Conservation (phyloP, 1,140 invertebrate genomes). For the Eriocheir sinensis region DNA sequence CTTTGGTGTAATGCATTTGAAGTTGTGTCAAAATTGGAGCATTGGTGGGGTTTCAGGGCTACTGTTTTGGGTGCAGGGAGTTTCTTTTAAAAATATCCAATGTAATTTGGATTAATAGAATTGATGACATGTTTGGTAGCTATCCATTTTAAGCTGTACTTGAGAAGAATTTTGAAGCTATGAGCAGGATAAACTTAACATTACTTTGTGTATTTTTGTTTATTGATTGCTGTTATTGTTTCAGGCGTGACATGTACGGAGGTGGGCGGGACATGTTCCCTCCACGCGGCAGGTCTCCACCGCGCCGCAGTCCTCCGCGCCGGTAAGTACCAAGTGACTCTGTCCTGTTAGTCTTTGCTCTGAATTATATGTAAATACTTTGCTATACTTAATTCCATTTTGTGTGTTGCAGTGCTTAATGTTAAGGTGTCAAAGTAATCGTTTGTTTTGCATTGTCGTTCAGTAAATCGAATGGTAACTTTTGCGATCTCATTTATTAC, state of each 20-base stretch:
- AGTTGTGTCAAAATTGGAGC: too few relatives aligned
- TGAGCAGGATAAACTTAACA: too few relatives aligned
- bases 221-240: background rate
- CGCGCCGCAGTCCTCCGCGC: slow-evolving; percentile 70
- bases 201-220: too few relatives aligned
- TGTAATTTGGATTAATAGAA: too few relatives aligned
- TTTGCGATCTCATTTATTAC: slow-evolving; percentile 48
- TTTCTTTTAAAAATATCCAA: too few relatives aligned
- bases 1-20: too few relatives aligned
- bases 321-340: slow-evolving; percentile 65
- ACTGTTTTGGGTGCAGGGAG: too few relatives aligned
- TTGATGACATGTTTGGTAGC: too few relatives aligned
- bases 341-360: background rate
- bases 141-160: too few relatives aligned
- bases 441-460: slow-evolving; percentile 45
- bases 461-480: slow-evolving; percentile 58
- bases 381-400: slow-evolving; percentile 59
- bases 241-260: slow-evolving; percentile 71
- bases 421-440: slow-evolving; percentile 57
- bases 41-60: too few relatives aligned
- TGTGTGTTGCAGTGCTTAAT: slow-evolving; percentile 69
- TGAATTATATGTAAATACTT: slow-evolving; percentile 38
- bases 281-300: slow-evolving; percentile 68
- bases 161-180: too few relatives aligned
- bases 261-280: slow-evolving; percentile 72